Evolutionary conservation across 1,140 invertebrate genomes (phyloP).

Genomic region (Lepidostoma basale): DNA sequence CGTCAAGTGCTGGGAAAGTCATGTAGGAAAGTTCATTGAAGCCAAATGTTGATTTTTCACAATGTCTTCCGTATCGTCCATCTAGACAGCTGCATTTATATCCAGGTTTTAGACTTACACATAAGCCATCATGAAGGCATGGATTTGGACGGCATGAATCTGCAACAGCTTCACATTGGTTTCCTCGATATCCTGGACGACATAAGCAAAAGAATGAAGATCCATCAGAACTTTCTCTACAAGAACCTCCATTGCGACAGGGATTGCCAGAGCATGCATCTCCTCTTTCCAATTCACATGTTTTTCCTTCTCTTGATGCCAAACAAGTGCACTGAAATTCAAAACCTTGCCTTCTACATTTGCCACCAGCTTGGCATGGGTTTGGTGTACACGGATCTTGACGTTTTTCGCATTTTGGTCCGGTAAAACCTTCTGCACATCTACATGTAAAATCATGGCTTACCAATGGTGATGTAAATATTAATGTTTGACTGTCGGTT

Average conservation of each 20-base stretch:
- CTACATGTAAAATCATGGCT: constrained; percentile 78
- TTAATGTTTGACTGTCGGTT: constrained; percentile 76
- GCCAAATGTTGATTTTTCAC: constrained; percentile 87
- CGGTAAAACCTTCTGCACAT: constrained; percentile 79
- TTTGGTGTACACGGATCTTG: constrained; percentile 92
- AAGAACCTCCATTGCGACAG: constrained; percentile 88
- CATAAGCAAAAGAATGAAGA: constrained; percentile 90
- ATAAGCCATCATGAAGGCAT: constrained; percentile 83
- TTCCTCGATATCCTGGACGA: constrained; percentile 85
- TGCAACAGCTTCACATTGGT: constrained; percentile 82
- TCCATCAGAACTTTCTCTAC: constrained; percentile 82
- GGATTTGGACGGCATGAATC: constrained; percentile 91
- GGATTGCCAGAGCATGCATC: constrained; percentile 84
- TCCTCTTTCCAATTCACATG: constrained; percentile 83
- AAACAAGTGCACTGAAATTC: constrained; percentile 85
- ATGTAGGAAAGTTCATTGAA: constrained; percentile 90
- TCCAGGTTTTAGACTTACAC: constrained; percentile 79
- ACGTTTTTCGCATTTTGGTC: constrained; percentile 78
- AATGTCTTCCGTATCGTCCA: constrained; percentile 87
- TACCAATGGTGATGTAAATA: constrained; percentile 81
- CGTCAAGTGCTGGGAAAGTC: constrained; percentile 82
- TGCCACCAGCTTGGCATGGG: constrained; percentile 81
- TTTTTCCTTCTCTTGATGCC: constrained; percentile 74
- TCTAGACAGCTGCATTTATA: constrained; percentile 88
- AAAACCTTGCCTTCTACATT: constrained; percentile 80